Base-by-base conservation (phyloP, 1,140 invertebrate species). In the Nasonia vitripennis region DNA sequence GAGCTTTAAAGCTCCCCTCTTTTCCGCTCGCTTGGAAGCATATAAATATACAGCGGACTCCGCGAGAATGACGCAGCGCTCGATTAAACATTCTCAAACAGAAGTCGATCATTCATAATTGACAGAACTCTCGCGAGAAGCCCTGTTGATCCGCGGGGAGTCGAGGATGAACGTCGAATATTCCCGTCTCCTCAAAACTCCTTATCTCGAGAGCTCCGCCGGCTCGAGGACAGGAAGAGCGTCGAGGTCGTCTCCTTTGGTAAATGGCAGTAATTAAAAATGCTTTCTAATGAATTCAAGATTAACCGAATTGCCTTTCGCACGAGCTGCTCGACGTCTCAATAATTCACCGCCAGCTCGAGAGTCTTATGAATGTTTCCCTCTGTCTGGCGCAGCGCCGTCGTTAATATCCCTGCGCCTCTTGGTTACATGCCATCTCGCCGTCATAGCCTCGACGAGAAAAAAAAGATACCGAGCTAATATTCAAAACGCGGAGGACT, bases 261-360 rank as follows among this genome's bases (percentile, higher is more conserved):
- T 55, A 75, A 77, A 84, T 70, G 74, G 45, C 12, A 78, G 83
- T 71, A 78, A 84, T 84, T 84, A 84, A 84, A 84, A 78, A 84
- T 84, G 74, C 75, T 71, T 70, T 70, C 75, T 78, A 71, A 84
- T 78, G 62, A 84, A 70, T 78, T 17, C 75, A 71, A 84, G 67
- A 84, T 84, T 71, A 84, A 70, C n/a, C 17, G 75, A 55, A 70
- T 84, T 84, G 62, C 37, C 75, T 78, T 23, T 70, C 34, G n/a
- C 1, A 11, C 70, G 48, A 84, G 41, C 62, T 71, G 41, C 75
- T 55, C 41, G n/a, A 78, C 75, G 51, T 71, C 41, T 78, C 37
- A 75, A 75, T 77, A 83, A 83, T 83, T 83, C 9, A 83, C 20
- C 12, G 7, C 51, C 12, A 9, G 4, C 41, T 51, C 41, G 51